Conservation (phyloP, 2,113 vertebrate species). For the Egretta garzetta region DNA sequence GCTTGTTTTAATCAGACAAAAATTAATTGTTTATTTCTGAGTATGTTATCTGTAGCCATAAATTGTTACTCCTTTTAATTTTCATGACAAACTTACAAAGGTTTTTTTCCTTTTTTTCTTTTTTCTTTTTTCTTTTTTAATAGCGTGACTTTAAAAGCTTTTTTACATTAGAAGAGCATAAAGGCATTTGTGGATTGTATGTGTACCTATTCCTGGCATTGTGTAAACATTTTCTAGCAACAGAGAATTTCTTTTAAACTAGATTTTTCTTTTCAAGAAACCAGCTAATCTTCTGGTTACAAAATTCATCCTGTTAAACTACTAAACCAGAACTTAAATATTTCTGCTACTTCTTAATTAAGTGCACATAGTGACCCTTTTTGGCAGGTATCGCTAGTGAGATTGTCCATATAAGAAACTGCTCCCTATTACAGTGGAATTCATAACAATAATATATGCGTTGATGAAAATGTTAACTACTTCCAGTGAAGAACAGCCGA, state of each 20-base stretch:
- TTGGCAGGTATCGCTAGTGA: neutral
- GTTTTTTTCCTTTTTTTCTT: neutral
- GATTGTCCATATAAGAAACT: neutral
- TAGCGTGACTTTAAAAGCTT: neutral
- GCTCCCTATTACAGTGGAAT: neutral
- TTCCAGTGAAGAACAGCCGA: neutral
- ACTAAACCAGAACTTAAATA: neutral
- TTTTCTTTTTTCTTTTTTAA: neutral
- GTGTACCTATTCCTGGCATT: neutral
- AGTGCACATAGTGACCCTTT: neutral
- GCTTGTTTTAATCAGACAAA: neutral
- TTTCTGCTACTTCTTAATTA: neutral
- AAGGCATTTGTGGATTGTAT: neutral
- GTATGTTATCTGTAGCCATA: neutral
- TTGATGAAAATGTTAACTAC: neutral
- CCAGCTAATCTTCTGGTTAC: neutral
- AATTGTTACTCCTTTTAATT: neutral
- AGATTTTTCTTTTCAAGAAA: slow-evolving; percentile 23
- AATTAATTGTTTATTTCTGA: neutral
- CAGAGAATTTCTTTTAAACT: neutral
- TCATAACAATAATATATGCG: neutral
- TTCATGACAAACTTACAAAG: neutral
- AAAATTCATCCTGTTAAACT: neutral
- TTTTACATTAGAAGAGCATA: neutral
- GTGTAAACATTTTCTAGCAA: neutral